phyloP scores from a whole-genome alignment of 2,113 vertebrate species.

The Turnix velox region DNA sequence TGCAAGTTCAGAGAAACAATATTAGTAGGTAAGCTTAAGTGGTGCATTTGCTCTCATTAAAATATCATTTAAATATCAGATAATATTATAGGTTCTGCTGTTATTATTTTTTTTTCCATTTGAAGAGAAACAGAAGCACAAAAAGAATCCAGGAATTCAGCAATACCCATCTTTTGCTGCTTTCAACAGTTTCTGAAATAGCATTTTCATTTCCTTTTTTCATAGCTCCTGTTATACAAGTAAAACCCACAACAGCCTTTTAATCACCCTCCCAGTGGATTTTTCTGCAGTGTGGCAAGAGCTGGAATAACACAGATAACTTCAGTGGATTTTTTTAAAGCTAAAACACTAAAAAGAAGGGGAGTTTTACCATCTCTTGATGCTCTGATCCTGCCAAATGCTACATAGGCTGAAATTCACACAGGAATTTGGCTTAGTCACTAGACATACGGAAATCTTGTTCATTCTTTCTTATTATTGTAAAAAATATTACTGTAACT shows the following conservation, averaged over 20 bases:
- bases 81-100: neutral
- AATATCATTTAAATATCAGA: neutral
- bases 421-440: neutral
- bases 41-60: neutral
- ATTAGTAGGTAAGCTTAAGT: neutral
- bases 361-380: neutral
- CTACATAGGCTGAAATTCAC: neutral
- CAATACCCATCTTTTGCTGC: neutral
- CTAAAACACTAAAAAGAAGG: neutral
- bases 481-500: neutral
- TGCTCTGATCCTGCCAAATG: neutral
- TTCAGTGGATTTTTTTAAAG: neutral
- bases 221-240: neutral
- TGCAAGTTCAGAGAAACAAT: neutral
- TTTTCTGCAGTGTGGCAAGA: neutral
- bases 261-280: neutral
- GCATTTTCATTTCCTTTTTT: neutral
- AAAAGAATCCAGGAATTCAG: neutral
- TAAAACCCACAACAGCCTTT: neutral
- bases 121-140: neutral
- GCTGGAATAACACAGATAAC: neutral
- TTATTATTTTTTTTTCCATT: neutral
- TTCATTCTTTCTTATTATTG: neutral
- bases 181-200: neutral
- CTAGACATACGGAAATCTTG: neutral